phyloP scores from a whole-genome alignment of 92 coral and sea anemone species.

The Metridium senile region DNA sequence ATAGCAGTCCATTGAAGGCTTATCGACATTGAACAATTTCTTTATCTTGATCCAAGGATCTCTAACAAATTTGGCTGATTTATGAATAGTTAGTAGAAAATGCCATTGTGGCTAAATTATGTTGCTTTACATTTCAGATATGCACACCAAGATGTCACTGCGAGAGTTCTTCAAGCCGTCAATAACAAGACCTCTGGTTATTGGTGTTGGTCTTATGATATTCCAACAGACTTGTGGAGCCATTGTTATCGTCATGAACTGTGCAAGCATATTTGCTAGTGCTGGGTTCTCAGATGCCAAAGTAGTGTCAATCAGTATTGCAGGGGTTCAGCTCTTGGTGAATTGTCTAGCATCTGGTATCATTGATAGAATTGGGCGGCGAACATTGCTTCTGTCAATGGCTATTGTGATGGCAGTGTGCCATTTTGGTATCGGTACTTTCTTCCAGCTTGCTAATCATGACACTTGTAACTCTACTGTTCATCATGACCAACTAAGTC shows the following conservation, averaged over 20 bases:
- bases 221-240: constrained; percentile 81
- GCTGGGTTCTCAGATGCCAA: constrained; percentile 74
- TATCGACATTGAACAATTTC: too few species aligned
- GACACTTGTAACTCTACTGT: constrained; percentile 13
- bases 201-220: constrained; percentile 60
- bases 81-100: too few species aligned
- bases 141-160: constrained; percentile 34
- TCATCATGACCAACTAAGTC: constrained; percentile 14
- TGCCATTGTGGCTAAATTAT: background rate
- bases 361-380: constrained; percentile 72
- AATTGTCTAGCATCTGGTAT: constrained; percentile 48
- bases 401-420: constrained; percentile 69
- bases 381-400: constrained; percentile 51
- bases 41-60: too few species aligned
- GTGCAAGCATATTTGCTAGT: constrained; percentile 60
- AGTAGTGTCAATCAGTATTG: constrained; percentile 57
- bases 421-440: constrained; percentile 64
- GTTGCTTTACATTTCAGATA: constrained; percentile 30
- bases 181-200: constrained; percentile 55
- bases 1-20: too few species aligned
- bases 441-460: constrained; percentile 50
- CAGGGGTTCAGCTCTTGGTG: constrained; percentile 54
- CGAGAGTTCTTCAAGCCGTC: constrained; percentile 61
- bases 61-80: too few species aligned
- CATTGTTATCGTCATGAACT: constrained; percentile 66